phyloP scores from a whole-genome alignment of 2,888 invertebrate genomes.

The Yponomeuta evonymella region DNA sequence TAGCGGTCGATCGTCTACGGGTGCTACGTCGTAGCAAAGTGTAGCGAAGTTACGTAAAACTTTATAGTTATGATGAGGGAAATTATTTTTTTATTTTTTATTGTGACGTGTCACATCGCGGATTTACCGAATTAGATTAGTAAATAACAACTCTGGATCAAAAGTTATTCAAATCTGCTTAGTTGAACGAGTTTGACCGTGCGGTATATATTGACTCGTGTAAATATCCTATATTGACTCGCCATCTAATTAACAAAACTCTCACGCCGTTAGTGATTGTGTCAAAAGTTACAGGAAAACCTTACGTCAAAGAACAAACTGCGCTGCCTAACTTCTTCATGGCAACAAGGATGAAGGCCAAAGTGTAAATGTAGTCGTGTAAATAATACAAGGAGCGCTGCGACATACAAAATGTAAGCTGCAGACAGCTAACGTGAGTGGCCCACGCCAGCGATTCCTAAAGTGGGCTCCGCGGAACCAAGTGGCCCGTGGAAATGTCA shows the following conservation, averaged over 20 bases:
- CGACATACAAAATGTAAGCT: background rate
- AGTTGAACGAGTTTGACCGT: too few relatives aligned
- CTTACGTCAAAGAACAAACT: background rate
- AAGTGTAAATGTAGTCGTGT: background rate
- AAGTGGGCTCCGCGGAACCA: too few relatives aligned
- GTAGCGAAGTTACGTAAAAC: background rate
- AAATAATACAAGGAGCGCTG: background rate
- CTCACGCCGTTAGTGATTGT: too few relatives aligned
- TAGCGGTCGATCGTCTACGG: constrained; percentile 40
- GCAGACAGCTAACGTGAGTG: background rate
- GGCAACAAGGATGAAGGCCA: background rate
- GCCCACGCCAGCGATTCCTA: background rate
- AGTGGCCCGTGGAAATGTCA: too few relatives aligned
- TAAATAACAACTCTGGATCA: too few relatives aligned
- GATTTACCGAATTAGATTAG: background rate
- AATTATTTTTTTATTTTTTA: background rate
- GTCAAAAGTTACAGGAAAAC: too few relatives aligned
- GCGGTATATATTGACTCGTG: too few relatives aligned
- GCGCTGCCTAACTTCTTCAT: background rate
- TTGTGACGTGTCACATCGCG: background rate
- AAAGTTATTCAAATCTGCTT: too few relatives aligned
- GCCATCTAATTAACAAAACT: too few relatives aligned
- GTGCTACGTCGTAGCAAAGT: constrained; percentile 29
- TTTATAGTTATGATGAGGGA: background rate
- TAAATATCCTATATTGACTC: too few relatives aligned